phyloP scores from a whole-genome alignment of 2,888 invertebrate species.

The Arctia plantaginis region DNA sequence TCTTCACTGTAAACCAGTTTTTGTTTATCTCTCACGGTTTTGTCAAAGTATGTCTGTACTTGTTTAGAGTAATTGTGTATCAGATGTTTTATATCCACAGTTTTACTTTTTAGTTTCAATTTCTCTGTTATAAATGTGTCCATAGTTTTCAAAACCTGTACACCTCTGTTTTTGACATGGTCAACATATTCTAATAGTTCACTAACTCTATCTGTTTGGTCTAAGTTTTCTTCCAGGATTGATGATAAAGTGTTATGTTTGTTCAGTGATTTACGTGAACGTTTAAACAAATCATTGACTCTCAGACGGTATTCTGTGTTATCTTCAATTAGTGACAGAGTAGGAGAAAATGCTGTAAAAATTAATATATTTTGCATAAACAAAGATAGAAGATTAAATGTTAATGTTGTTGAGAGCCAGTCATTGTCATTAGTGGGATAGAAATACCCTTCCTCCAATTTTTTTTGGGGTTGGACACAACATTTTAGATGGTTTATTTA shows the following conservation, averaged over 20 bases:
- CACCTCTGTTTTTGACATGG: conserved; percentile 2
- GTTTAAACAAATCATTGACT: conserved; percentile 2
- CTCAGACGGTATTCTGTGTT: background rate
- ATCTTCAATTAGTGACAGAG: background rate
- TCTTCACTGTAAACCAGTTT: conserved; percentile 1
- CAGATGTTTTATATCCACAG: background rate
- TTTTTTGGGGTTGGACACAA: no score
- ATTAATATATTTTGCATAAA: no score
- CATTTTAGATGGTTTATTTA: no score
- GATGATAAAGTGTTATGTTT: background rate
- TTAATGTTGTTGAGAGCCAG: background rate
- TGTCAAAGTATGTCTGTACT: conserved; percentile 2
- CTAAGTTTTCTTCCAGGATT: background rate
- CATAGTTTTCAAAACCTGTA: background rate
- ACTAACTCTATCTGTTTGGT: background rate
- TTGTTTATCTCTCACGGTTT: background rate
- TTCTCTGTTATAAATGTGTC: background rate
- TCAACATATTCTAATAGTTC: conserved; percentile 8
- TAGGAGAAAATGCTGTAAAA: background rate
- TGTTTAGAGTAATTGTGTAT: background rate
- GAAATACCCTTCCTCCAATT: no score
- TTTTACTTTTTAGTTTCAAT: background rate
- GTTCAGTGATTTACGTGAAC: background rate
- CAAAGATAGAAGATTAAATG: no score
- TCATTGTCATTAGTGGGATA: no score